Conservation (phyloP, 2,113 vertebrate genomes). For the Mungos mungo region DNA sequence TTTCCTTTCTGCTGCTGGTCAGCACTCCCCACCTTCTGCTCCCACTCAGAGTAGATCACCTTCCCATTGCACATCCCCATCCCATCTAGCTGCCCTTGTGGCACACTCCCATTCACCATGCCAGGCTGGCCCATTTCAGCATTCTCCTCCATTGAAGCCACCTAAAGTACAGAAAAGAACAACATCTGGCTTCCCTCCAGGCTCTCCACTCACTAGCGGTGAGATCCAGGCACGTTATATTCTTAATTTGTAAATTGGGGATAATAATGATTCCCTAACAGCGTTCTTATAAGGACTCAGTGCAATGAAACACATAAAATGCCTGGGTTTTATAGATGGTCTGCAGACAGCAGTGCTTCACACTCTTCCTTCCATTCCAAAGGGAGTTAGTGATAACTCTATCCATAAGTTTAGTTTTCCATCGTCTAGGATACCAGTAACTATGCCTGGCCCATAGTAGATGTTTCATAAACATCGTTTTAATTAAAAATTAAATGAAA, state of each 20-base stretch:
- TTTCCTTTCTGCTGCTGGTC: neutral
- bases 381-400: neutral
- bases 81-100: neutral
- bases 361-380: neutral
- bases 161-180: neutral
- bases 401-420: neutral
- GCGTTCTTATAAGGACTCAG: neutral
- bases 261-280: neutral
- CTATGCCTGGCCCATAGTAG: neutral
- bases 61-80: neutral
- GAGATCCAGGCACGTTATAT: neutral
- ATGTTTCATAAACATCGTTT: neutral
- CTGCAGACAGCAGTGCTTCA: neutral
- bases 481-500: neutral
- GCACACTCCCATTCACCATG: neutral
- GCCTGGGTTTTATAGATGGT: neutral
- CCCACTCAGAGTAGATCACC: neutral
- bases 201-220: neutral
- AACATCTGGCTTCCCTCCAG: neutral
- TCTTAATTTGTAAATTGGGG: neutral
- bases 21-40: neutral
- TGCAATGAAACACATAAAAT: neutral
- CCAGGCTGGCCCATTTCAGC: neutral
- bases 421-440: neutral
- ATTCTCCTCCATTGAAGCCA: neutral